A percentile compares a stretch with the other conserved stretches of the same genome.
These are phyloP conservation scores for Potamilus streckersoni DNA, from an alignment of 1,140 invertebrate genomes.

Conservation along the genomic window DNA sequence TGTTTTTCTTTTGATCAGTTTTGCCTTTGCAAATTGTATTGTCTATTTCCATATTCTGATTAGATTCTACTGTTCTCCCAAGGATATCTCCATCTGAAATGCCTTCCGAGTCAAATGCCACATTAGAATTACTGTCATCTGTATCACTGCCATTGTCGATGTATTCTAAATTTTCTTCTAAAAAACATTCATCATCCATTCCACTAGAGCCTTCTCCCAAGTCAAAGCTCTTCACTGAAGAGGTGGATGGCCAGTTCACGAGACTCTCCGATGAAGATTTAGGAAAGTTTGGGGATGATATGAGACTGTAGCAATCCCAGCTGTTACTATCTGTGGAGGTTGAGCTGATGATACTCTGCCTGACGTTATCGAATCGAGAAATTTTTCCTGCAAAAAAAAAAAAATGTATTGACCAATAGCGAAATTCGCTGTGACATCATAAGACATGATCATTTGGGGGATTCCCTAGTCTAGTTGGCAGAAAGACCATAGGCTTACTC, in stretches of 20 bases:
- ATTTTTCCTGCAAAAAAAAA: no score
- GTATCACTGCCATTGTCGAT: conserved; percentile 18
- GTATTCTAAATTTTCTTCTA: background rate
- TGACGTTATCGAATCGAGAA: conserved; percentile 14
- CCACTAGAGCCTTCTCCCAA: conserved; percentile 9
- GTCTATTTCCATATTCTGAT: background rate
- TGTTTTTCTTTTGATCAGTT: no score
- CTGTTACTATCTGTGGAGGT: conserved; percentile 22
- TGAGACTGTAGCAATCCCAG: conserved; percentile 30
- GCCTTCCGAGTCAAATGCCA: conserved; percentile 4
- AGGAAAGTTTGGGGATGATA: conserved; percentile 17
- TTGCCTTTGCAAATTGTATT: no score
- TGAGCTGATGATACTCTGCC: conserved; percentile 20
- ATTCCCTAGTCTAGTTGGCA: no score
- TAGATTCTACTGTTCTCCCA: background rate
- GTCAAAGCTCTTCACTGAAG: conserved; percentile 25
- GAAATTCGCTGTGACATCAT: no score
- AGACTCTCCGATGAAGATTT: conserved; percentile 10
- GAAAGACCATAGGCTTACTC: no score
- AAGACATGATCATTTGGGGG: no score
- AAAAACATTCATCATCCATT: conserved; percentile 9
- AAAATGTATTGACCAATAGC: no score
- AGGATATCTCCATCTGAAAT: background rate
- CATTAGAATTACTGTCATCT: background rate
- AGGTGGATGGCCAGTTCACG: conserved; percentile 4